Conservation (phyloP, 2,113 vertebrate genomes). For the Sula dactylatra region DNA sequence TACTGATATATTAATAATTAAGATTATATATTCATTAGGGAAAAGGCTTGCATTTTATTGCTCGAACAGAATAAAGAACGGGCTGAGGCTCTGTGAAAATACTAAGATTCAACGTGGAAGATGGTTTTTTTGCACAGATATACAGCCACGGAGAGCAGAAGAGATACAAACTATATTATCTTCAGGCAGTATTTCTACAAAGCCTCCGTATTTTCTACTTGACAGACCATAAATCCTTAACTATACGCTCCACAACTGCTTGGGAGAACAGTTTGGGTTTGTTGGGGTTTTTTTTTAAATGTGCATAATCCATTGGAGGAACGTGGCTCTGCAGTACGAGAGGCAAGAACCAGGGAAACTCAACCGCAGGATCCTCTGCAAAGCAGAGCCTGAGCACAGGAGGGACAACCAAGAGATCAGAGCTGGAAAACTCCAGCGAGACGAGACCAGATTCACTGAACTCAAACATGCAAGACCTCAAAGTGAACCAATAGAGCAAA, state of each 20-base stretch:
- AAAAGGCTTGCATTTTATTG: background rate
- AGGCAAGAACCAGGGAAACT: background rate
- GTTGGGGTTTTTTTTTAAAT: background rate
- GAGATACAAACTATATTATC: background rate
- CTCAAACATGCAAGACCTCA: accelerated
- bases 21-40: background rate
- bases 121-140: accelerated
- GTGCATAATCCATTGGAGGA: background rate
- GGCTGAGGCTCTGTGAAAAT: background rate
- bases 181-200: background rate
- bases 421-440: background rate
- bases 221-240: background rate
- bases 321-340: accelerated
- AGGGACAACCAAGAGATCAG: background rate
- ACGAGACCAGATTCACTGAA: background rate
- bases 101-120: background rate
- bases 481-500: background rate
- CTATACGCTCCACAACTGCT: background rate
- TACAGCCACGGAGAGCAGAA: background rate
- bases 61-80: background rate
- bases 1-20: background rate
- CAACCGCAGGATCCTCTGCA: background rate
- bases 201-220: background rate
- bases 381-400: background rate
- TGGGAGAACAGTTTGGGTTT: background rate